Conservation (phyloP, 2,113 vertebrate genomes). For the Sardina pilchardus region DNA sequence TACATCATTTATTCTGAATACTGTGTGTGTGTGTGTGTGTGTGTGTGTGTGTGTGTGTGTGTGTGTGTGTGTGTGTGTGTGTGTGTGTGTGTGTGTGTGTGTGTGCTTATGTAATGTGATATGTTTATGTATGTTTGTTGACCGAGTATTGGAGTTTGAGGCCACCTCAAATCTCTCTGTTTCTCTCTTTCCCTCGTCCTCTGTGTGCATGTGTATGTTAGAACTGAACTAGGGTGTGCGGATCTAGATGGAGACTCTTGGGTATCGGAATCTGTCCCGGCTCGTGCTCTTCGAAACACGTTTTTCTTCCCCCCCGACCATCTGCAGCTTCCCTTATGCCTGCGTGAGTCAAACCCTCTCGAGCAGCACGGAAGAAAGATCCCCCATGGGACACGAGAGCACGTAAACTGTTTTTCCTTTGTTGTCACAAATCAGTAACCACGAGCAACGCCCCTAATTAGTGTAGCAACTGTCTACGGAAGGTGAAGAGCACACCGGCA, state of each 20-base stretch:
- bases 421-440: conserved; percentile 7
- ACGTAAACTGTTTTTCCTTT: conserved; percentile 14
- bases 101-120: not conserved
- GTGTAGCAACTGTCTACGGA: not conserved
- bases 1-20: not conserved
- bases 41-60: not conserved
- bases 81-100: not conserved
- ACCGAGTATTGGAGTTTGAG: not conserved
- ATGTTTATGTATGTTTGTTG: not conserved
- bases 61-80: not conserved
- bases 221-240: not conserved
- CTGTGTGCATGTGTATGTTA: not conserved
- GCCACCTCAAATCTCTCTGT: not conserved
- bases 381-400: conserved; percentile 15
- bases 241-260: not conserved
- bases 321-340: conserved; percentile 13
- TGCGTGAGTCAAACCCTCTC: conserved; percentile 23
- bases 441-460: not conserved
- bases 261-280: not conserved
- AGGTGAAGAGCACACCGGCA: not conserved
- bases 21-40: too few relatives aligned
- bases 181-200: not conserved
- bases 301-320: not conserved
- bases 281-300: not conserved
- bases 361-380: not conserved